Evolutionary conservation across 2,888 invertebrate species (phyloP).

Genomic region (Morpho achilles): DNA sequence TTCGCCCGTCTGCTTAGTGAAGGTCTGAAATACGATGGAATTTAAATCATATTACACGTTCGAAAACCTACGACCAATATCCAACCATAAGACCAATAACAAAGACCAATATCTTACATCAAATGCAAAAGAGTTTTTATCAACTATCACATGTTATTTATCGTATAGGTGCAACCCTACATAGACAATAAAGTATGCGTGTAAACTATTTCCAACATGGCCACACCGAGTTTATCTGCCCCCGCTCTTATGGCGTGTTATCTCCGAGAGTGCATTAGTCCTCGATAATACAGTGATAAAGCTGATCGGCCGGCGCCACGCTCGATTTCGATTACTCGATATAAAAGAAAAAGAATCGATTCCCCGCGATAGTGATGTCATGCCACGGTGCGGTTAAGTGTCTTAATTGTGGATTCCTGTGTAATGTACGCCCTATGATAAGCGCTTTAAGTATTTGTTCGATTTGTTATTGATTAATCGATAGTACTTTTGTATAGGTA

Average conservation of each 20-base stretch:
- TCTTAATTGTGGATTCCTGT: constrained; percentile 72
- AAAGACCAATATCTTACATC: no score
- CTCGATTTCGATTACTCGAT: constrained; percentile 71
- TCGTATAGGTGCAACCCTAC: constrained; percentile 39
- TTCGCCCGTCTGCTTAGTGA: no score
- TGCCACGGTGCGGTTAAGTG: constrained; percentile 60
- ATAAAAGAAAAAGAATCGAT: constrained; percentile 72
- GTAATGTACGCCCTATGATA: constrained; percentile 36
- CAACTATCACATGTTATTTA: constrained; percentile 1
- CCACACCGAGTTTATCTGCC: constrained; percentile 76
- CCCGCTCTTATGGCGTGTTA: constrained; percentile 72
- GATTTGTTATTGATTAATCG: constrained; percentile 15
- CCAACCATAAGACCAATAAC: no score
- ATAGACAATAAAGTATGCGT: constrained; percentile 66
- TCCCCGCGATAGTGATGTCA: constrained; percentile 70
- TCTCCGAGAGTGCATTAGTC: constrained; percentile 75
- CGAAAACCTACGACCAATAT: no score
- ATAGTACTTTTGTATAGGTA: not conserved
- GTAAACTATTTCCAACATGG: constrained; percentile 78
- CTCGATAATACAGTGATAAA: constrained; percentile 74
- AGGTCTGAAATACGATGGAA: no score
- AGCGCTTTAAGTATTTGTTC: constrained; percentile 15
- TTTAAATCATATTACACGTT: no score
- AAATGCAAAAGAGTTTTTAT: no score
- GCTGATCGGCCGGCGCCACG: constrained; percentile 75